phyloP scores from a whole-genome alignment of 2,113 vertebrate species.

The Oriolus oriolus region DNA sequence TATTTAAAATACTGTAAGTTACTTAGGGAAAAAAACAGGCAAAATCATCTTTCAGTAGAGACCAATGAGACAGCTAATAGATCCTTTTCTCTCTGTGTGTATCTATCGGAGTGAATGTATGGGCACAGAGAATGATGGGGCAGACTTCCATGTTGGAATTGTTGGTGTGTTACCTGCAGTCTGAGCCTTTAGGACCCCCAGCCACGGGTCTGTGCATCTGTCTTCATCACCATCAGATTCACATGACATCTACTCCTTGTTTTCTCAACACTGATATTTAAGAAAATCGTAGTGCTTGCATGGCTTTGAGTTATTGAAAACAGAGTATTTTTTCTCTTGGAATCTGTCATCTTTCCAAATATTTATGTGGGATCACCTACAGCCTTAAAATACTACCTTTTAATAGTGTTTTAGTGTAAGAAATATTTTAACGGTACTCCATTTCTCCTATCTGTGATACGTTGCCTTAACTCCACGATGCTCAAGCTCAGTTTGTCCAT shows the following conservation, averaged over 20 bases:
- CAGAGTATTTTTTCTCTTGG: neutral
- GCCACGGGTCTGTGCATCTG: neutral
- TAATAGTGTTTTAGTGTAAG: neutral
- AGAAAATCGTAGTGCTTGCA: neutral
- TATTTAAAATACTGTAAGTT: neutral
- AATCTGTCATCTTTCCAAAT: neutral
- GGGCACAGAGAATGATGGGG: neutral
- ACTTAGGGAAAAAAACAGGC: neutral
- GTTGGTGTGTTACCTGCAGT: neutral
- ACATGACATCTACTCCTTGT: neutral
- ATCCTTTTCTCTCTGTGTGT: neutral
- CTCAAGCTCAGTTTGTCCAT: neutral
- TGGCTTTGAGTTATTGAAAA: neutral
- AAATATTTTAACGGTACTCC: neutral
- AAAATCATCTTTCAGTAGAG: neutral
- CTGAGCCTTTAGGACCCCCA: neutral
- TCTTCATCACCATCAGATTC: neutral
- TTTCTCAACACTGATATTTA: neutral
- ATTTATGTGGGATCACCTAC: neutral
- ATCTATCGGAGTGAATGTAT: neutral
- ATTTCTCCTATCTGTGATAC: neutral
- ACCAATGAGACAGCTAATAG: neutral
- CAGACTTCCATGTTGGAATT: neutral
- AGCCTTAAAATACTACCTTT: neutral
- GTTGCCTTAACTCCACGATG: neutral